Percentiles rank a stretch among this genome's conserved stretches.
These are phyloP conservation scores for Sisyra terminalis DNA, from an alignment of 2,888 invertebrate species.

Conservation along the genomic window DNA sequence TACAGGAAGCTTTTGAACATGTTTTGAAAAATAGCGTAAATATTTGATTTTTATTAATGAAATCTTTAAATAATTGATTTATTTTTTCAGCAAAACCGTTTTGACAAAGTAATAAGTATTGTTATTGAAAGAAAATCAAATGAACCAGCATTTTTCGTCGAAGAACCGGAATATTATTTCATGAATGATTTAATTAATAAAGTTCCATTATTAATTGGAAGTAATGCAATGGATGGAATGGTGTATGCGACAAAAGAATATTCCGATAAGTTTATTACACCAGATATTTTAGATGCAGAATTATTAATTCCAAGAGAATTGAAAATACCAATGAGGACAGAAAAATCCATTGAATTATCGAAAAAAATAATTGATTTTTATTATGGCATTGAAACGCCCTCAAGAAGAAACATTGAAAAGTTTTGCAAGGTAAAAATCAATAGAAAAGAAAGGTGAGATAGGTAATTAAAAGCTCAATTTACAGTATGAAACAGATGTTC, in stretches of 20 bases:
- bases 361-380: constrained; percentile 18
- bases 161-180: constrained; percentile 18
- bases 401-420: constrained; percentile 12
- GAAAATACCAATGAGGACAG: constrained; percentile 12
- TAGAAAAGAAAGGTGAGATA: not conserved
- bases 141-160: constrained; percentile 18
- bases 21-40: no score
- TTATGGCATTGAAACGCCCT: constrained; percentile 16
- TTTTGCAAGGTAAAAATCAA: constrained; percentile 8
- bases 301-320: not conserved
- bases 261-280: constrained; percentile 1
- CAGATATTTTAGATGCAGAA: constrained; percentile 7
- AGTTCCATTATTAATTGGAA: constrained; percentile 23
- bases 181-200: constrained; percentile 19
- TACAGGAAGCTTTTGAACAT: no score
- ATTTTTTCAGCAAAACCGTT: no score
- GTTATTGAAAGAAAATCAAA: not conserved
- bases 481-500: constrained; percentile 6
- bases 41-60: no score
- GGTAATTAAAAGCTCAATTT: no score
- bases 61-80: no score
- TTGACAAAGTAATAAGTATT: no score
- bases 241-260: constrained; percentile 11
- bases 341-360: constrained; percentile 16
- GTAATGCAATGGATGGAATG: constrained; percentile 21